A percentile compares a stretch with the other conserved stretches of the same genome.
Evolutionary conservation across 2,797 vertebrate genomes (phyloP).

Genomic region (Pangasius mekongensis): DNA sequence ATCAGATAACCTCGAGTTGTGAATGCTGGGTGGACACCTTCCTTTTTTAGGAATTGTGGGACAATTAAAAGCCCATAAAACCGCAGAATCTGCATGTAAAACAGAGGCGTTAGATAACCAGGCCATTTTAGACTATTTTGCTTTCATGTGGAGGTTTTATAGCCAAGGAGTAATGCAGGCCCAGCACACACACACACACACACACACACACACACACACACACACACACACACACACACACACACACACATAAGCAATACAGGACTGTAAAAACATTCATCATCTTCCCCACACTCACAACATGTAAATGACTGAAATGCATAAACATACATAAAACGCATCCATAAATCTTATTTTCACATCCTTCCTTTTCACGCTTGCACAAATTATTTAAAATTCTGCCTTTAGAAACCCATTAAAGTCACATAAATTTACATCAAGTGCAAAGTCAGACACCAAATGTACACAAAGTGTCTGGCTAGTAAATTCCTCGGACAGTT

Average conservation of each 20-base stretch:
- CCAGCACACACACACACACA: constrained; percentile 41
- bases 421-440: constrained; percentile 36
- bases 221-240: constrained; percentile 28
- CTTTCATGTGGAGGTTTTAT: constrained; percentile 54
- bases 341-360: constrained; percentile 35
- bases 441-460: constrained; percentile 30
- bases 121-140: constrained; percentile 1
- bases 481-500: constrained; percentile 30
- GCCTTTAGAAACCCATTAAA: constrained; percentile 48
- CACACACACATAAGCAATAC: constrained; percentile 20
- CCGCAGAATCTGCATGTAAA: constrained; percentile 32
- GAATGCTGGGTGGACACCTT: constrained; percentile 28
- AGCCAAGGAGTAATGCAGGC: constrained; percentile 43
- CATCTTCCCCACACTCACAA: neutral
- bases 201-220: constrained; percentile 24
- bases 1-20: constrained; percentile 41
- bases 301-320: constrained; percentile 23
- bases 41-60: constrained; percentile 36
- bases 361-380: constrained; percentile 12
- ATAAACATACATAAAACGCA: constrained; percentile 34
- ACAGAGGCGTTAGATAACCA: constrained; percentile 36
- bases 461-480: constrained; percentile 33
- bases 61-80: constrained; percentile 46
- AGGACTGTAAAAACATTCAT: constrained; percentile 6
- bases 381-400: constrained; percentile 20